These are phyloP conservation scores for Hydrozoanthus gracilis DNA, from an alignment of 92 coral and sea anemone genomes.

Conservation along the genomic window DNA sequence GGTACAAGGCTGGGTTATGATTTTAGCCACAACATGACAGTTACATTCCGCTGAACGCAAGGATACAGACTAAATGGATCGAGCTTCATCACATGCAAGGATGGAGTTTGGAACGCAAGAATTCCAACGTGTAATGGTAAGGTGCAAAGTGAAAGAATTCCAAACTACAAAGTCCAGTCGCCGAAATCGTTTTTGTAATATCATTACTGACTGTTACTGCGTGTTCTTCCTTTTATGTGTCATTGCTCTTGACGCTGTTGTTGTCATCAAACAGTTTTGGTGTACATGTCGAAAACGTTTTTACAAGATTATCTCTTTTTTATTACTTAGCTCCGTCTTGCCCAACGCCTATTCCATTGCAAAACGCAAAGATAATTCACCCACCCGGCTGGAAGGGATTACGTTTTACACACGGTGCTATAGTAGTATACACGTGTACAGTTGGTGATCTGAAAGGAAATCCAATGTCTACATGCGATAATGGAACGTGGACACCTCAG, in stretches of 20 bases:
- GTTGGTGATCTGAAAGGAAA: too few species aligned
- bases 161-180: neutral
- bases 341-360: neutral
- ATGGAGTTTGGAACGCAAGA: slow-evolving; percentile 8
- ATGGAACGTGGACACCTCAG: too few species aligned
- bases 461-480: too few species aligned
- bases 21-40: slow-evolving; percentile 22
- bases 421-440: neutral
- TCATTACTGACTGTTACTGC: neutral
- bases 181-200: neutral
- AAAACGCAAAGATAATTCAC: neutral
- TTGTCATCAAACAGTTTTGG: neutral
- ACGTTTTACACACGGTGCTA: neutral
- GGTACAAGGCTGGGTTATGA: neutral
- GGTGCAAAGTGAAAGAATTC: neutral
- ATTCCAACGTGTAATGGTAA: slow-evolving; percentile 10
- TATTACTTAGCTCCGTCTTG: neutral
- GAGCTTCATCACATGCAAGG: neutral
- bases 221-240: neutral
- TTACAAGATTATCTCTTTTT: neutral
- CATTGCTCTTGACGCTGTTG: neutral
- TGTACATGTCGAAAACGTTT: neutral
- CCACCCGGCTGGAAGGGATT: neutral
- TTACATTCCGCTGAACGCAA: slow-evolving; percentile 4
- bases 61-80: slow-evolving; percentile 21